A percentile compares a stretch with the other conserved stretches of the same genome.
phyloP scores from a whole-genome alignment of 2,888 invertebrate species.

The Phlogophora meticulosa region DNA sequence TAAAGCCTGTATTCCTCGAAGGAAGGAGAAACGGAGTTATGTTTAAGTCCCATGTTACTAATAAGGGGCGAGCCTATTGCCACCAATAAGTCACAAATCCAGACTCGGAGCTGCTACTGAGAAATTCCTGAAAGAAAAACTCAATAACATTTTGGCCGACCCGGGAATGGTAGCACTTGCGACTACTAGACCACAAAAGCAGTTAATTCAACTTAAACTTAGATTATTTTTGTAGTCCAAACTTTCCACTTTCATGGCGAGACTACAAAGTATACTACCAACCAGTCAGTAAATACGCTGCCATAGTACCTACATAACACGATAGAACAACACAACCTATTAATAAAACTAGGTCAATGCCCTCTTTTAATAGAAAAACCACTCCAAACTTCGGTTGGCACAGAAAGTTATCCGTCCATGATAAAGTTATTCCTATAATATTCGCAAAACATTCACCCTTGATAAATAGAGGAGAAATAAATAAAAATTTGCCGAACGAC shows the following conservation, averaged over 20 bases:
- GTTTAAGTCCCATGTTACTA: too few relatives aligned
- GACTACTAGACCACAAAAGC: too few relatives aligned
- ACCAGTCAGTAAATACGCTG: conserved; percentile 19
- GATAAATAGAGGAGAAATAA: conserved; percentile 37
- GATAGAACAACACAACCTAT: conserved; percentile 27
- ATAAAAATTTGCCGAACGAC: conserved; percentile 16
- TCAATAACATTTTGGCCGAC: too few relatives aligned
- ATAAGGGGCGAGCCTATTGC: too few relatives aligned
- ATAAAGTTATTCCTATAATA: conserved; percentile 45
- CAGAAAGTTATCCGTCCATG: conserved; percentile 33
- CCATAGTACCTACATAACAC: conserved; percentile 10
- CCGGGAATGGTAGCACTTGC: too few relatives aligned
- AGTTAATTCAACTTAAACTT: too few relatives aligned
- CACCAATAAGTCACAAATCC: too few relatives aligned
- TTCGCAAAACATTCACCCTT: conserved; percentile 16
- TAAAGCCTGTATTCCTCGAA: too few relatives aligned
- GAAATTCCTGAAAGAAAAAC: too few relatives aligned
- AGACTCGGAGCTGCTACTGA: too few relatives aligned
- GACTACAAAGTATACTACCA: conserved; percentile 5
- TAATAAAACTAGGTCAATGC: conserved; percentile 44
- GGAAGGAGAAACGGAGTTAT: too few relatives aligned
- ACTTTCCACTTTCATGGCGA: neutral
- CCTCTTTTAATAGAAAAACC: conserved; percentile 33
- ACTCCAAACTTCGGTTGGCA: conserved; percentile 28
- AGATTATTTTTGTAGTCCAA: too few relatives aligned